Conservation (phyloP, 2,113 vertebrate species). For the Theristicus caerulescens region DNA sequence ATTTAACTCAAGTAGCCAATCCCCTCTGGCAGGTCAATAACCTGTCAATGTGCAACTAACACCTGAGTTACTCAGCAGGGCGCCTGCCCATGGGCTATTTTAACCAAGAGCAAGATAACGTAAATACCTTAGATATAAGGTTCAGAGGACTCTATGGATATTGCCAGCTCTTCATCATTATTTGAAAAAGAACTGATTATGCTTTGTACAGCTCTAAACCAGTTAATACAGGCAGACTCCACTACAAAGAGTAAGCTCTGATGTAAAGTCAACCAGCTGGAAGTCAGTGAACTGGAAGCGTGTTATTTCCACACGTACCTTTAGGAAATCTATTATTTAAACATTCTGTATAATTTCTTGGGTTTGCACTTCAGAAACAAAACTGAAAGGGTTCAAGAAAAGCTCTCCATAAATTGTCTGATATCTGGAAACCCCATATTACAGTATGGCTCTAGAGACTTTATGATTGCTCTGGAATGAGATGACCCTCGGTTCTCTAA, state of each 20-base stretch:
- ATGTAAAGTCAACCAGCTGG: not conserved
- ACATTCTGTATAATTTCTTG: not conserved
- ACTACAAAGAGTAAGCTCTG: not conserved
- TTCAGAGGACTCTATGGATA: not conserved
- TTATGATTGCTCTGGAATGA: not conserved
- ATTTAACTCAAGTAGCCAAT: not conserved
- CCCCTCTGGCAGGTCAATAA: not conserved
- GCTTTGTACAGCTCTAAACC: not conserved
- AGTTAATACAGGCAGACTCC: not conserved
- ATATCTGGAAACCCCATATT: not conserved
- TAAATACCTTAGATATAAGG: not conserved
- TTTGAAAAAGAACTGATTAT: not conserved
- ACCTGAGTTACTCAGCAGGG: not conserved
- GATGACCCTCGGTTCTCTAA: not conserved
- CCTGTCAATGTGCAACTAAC: not conserved
- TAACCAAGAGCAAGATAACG: not conserved
- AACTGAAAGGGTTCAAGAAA: not conserved
- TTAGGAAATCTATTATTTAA: constrained; percentile 3
- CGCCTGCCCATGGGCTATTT: not conserved
- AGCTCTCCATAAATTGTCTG: not conserved
- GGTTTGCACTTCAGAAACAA: not conserved
- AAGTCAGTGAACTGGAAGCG: not conserved
- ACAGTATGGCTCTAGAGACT: not conserved
- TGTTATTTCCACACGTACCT: not conserved
- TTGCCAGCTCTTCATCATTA: not conserved